Evolutionary conservation across 1,140 invertebrate genomes (phyloP), one percentile per base, ranked within the genome.

Genomic region (Rhopalosiphum maidis): DNA sequence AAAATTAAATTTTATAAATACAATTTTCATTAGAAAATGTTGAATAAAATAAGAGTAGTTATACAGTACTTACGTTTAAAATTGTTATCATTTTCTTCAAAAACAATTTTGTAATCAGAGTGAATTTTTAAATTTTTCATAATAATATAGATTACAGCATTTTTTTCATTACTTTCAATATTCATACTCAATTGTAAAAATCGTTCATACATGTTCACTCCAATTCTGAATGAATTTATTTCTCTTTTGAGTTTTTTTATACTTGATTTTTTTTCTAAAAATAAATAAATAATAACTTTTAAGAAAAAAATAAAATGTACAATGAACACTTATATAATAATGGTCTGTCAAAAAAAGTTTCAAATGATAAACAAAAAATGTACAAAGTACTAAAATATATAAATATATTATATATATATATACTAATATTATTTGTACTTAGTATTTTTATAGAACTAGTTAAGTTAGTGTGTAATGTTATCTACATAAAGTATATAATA

Each of bases 191-290:
- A 41, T 23, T 93, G 91, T 43, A 85, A 85, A 93, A 55, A 86
- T 51, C 43, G 23, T 51, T 93, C 91, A 43, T 86, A 93, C 22
- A 55, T 54, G 3, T 83, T 86, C 0, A 93, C 48, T 51, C 91
- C 91, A 55, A 7, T 21, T 85, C 54, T 37, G 25, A 93, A 93
- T 21, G 82, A 51, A 43, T 93, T 55, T 35, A 93, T 86, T 86
- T 93, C 91, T 41, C 35, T 86, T 54, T 93, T 93, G 30, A 93
- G 5, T 41, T 86, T 85, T 54, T 93, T 86, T 15, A 93, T 21
- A 1, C n/a, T 30, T 85, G 6, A 25, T 93, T 86, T 86, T 55
- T 93, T 93, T 51, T 86, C 91, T 93, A 82, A 48, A 82, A 51
- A 86, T 68, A 55, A 54, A 77, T 21, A 77, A n/a, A n/a, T 77